Conservation (phyloP, 2,888 invertebrate genomes). For the Patella depressa region DNA sequence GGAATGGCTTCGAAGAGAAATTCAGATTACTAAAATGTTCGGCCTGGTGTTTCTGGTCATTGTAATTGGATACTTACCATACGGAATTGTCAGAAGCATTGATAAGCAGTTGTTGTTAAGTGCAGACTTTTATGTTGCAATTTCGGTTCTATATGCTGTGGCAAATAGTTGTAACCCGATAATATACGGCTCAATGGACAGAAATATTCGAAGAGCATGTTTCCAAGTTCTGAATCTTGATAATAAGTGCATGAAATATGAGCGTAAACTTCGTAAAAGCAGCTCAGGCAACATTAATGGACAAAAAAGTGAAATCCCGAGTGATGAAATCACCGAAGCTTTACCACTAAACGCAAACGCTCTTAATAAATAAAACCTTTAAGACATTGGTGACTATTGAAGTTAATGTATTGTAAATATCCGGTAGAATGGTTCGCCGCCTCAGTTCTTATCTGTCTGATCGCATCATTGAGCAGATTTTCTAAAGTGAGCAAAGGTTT, state of each 20-base stretch:
- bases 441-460: too few species aligned
- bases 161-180: conserved; percentile 68
- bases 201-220: conserved; percentile 62
- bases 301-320: conserved; percentile 25
- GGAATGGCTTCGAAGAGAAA: conserved; percentile 64
- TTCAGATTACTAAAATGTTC: conserved; percentile 71
- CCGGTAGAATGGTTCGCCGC: too few species aligned
- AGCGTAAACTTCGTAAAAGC: conserved; percentile 36
- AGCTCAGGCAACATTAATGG: conserved; percentile 36
- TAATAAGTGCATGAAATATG: conserved; percentile 36
- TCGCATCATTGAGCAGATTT: too few species aligned
- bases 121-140: conserved; percentile 67
- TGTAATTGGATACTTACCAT: conserved; percentile 67
- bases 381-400: too few species aligned
- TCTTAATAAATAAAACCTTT: background rate
- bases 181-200: conserved; percentile 69
- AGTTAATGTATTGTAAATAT: too few species aligned
- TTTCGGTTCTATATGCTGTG: conserved; percentile 67
- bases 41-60: conserved; percentile 68
- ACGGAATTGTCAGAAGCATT: conserved; percentile 65
- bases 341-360: conserved; percentile 37
- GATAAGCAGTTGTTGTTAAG: conserved; percentile 60
- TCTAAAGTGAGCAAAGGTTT: too few species aligned
- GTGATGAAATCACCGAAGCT: conserved; percentile 35
- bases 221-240: conserved; percentile 52